Evolutionary conservation across 2,888 invertebrate species (phyloP), one percentile per base, ranked within the genome.

Genomic region (Andrena haemorrhoa): DNA sequence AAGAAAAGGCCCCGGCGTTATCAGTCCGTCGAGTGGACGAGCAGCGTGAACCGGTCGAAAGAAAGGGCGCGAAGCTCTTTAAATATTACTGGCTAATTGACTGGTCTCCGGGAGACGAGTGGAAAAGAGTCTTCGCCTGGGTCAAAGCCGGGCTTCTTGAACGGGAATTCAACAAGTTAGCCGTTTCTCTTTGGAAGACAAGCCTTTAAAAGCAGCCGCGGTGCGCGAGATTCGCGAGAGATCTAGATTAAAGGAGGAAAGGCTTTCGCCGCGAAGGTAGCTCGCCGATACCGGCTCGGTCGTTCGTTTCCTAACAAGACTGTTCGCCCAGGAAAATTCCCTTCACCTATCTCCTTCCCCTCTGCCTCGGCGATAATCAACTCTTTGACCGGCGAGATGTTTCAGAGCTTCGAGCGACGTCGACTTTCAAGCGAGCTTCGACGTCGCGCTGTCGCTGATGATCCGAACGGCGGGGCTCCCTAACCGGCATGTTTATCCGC

Each of bases 121-220:
- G 26, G 47, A 26, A 49, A 74, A 65, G 65, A 61, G 69, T 41
- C 71, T 33, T 20, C 33, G 23, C 10, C 6, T 33, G 26, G 12
- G 35, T 73, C 66, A 58, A 65, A 70, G 73, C 49, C 12, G 29
- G 63, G 33, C 60, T 75, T 61, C 79, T 77, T 60, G 12, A 69
- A 49, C 74, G 69, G 7, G 79, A 79, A 83, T 83, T 83, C 83
- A 82, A 83, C 83, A 82, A 83, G 83, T 83, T 82, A 79, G 71
- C 79, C 64, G 74, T 83, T 83, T 75, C 79, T 73, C 79, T 72
- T 74, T 51, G 60, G 23, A 12, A 64, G 72, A 69, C 82, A 35
- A 49, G 33, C 65, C 65, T 75, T 79, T 60, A 69, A 75, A 75
- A 56, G 64, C 61, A 35, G 31, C 58, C 33, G 49, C 51, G 33